These are phyloP conservation scores for Melanostoma scalare DNA, from an alignment of 2,888 invertebrate species.

Conservation along the genomic window DNA sequence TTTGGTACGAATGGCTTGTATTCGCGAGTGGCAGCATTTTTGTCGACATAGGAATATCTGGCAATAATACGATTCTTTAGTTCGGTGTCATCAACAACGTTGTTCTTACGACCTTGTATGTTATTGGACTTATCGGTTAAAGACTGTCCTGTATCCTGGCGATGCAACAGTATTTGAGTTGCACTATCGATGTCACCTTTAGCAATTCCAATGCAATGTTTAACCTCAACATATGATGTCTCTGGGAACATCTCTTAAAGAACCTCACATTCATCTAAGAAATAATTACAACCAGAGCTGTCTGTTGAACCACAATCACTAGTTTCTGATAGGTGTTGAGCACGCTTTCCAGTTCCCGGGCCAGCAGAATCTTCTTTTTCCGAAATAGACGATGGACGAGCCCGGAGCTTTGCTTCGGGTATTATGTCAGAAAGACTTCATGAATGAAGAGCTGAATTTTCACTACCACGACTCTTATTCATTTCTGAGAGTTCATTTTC, in stretches of 20 bases:
- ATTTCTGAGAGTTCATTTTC: conserved; percentile 85
- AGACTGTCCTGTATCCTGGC: conserved; percentile 91
- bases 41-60: conserved; percentile 95
- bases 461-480: conserved; percentile 79
- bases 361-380: conserved; percentile 79
- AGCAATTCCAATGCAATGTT: conserved; percentile 93
- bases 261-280: conserved; percentile 85
- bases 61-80: conserved; percentile 93
- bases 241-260: conserved; percentile 96
- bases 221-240: conserved; percentile 88
- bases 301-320: conserved; percentile 86
- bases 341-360: conserved; percentile 78
- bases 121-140: conserved; percentile 83
- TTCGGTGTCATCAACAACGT: conserved; percentile 90
- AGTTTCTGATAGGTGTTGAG: conserved; percentile 86
- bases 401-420: conserved; percentile 81
- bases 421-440: conserved; percentile 81
- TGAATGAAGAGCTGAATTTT: conserved; percentile 77
- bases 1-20: conserved; percentile 95
- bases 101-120: conserved; percentile 80
- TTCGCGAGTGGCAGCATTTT: conserved; percentile 92
- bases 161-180: conserved; percentile 92
- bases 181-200: conserved; percentile 93
- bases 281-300: conserved; percentile 84
- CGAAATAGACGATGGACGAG: conserved; percentile 80